These are phyloP conservation scores for Oxytorus armatus DNA, from an alignment of 2,888 invertebrate genomes.

Conservation along the genomic window DNA sequence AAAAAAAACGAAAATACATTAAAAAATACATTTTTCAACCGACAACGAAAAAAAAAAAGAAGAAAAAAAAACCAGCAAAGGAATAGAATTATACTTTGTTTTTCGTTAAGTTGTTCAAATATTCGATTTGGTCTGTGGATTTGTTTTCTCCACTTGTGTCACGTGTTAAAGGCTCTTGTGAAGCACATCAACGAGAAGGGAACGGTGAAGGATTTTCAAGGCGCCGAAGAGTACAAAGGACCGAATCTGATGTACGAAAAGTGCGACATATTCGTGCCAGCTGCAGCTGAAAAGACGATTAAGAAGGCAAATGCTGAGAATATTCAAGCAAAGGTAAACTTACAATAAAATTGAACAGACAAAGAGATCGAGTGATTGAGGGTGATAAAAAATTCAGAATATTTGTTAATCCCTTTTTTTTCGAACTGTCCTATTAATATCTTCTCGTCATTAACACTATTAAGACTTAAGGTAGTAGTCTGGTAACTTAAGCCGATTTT, in stretches of 20 bases:
- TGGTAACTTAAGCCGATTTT: too few species aligned
- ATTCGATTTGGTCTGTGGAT: constrained; percentile 13
- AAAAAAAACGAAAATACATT: background rate
- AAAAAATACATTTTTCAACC: too few species aligned
- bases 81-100: background rate
- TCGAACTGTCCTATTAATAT: background rate
- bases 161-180: constrained; percentile 43
- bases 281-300: constrained; percentile 97
- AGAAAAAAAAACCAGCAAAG: background rate
- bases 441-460: too few species aligned
- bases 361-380: too few species aligned
- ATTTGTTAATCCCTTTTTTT: too few species aligned
- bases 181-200: constrained; percentile 92
- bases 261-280: constrained; percentile 98
- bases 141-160: constrained; percentile 17
- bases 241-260: constrained; percentile 94
- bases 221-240: constrained; percentile 93
- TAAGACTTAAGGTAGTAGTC: too few species aligned
- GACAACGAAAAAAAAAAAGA: constrained; percentile 87
- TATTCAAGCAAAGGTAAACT: constrained; percentile 88
- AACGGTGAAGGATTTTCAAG: constrained; percentile 97
- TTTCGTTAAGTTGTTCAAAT: constrained; percentile 6
- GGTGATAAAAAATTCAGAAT: too few species aligned
- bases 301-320: constrained; percentile 94
- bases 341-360: too few species aligned